Base-by-base conservation (phyloP, 2,797 vertebrate species). In the Adelosebastes latens region DNA sequence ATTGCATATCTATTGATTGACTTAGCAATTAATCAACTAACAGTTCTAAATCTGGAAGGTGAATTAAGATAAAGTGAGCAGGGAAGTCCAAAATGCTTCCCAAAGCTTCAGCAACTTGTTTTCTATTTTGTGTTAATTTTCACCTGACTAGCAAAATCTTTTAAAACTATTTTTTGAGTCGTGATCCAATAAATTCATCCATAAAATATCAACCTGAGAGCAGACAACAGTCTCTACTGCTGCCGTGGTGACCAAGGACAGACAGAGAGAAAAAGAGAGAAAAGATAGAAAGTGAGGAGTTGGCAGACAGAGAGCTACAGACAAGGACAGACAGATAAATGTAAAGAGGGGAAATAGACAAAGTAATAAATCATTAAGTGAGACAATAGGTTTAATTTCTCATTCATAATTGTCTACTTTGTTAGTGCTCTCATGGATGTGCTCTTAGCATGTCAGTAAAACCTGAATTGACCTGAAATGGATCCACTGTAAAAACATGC, bases 241-340 rank as follows among this genome's bases (percentile, higher is more conserved):
- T 81, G 74, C 69, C 16, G 39, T 66, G 79, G 67, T 11, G 64
- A 79, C 9, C 65, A 77, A 75, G 39, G 76, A 68, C 31, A 46
- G 16, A 65, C 34, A 72, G 14, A 46, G 2, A 58, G 32, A n/a
- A 4, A 32, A 13, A 29, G 55, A 11, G 6, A 71, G 14, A 22
- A 32, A 36, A 16, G 8, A 71, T 13, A 18, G 52, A 77, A 55
- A 56, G 25, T 4, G 62, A 60, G 78, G 61, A 46, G 72, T 58
- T 6, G 46, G 46, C 52, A 69, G 56, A 70, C 18, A 60, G 49
- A 67, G 12, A 68, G 56, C 12, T 8, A 24, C 12, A 66, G 62
- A 60, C 42, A 77, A 63, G 34, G 42, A 25, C 42, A 70, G 22
- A 62, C 11, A 69, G 63, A 77, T 63, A 20, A 78, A 74, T 8